phyloP scores from a whole-genome alignment of 2,113 vertebrate species.

The Datnioides undecimradiatus region DNA sequence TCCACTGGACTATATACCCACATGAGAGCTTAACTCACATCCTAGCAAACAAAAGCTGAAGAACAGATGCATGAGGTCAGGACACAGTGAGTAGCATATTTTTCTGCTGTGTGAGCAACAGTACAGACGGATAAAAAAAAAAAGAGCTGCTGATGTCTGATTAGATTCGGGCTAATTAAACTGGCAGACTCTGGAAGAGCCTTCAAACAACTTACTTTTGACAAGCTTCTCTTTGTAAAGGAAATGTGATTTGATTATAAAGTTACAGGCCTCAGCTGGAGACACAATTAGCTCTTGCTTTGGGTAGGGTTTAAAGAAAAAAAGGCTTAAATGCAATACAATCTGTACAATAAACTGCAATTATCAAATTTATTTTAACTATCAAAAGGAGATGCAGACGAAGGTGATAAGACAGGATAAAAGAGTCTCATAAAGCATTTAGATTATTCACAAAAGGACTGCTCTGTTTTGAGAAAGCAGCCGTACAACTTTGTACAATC shows the following conservation, averaged over 20 bases:
- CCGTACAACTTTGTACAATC: neutral
- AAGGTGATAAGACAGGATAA: neutral
- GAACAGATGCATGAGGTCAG: conserved; percentile 73
- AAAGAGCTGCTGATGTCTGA: conserved; percentile 69
- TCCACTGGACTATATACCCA: conserved; percentile 40
- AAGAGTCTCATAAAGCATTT: neutral
- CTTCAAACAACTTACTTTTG: conserved; percentile 58
- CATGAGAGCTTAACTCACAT: conserved; percentile 60
- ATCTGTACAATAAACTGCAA: neutral
- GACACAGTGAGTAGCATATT: conserved; percentile 68
- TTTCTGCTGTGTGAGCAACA: conserved; percentile 75
- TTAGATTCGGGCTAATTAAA: conserved; percentile 75
- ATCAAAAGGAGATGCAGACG: neutral
- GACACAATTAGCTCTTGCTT: conserved; percentile 6
- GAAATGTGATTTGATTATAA: conserved; percentile 48
- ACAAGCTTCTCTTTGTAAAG: conserved; percentile 42
- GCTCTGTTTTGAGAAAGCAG: neutral
- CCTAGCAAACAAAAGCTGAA: conserved; percentile 66
- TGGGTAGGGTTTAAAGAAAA: neutral
- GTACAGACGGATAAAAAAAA: conserved; percentile 46
- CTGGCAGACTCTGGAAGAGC: conserved; percentile 41
- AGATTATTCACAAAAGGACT: neutral
- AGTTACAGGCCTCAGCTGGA: conserved; percentile 8
- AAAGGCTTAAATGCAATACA: neutral
- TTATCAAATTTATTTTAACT: neutral